phyloP scores from a whole-genome alignment of 2,797 vertebrate genomes.

The Phaenicophaeus curvirostris region DNA sequence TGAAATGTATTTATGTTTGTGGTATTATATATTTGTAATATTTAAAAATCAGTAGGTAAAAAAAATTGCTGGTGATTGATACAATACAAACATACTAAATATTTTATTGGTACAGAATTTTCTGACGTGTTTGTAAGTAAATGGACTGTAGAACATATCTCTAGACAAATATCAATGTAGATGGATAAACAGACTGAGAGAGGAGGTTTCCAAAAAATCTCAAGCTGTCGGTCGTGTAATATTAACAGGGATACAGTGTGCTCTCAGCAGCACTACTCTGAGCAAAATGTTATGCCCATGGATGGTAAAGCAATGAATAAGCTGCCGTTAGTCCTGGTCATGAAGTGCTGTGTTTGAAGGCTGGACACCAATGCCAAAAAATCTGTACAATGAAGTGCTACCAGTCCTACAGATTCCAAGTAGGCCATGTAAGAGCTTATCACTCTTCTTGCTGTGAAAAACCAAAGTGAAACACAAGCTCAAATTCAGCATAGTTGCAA shows the following conservation, averaged over 20 bases:
- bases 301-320: conserved; percentile 76
- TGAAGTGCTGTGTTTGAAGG: background rate
- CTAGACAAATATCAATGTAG: conserved; percentile 47
- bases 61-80: background rate
- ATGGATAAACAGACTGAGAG: conserved; percentile 40
- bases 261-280: conserved; percentile 43
- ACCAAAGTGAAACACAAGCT: background rate
- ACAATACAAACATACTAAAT: background rate
- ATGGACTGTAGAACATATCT: conserved; percentile 43
- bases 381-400: conserved; percentile 1
- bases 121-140: conserved; percentile 44
- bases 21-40: background rate
- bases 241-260: conserved; percentile 49
- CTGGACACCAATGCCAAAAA: background rate
- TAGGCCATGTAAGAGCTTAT: background rate
- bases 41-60: background rate
- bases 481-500: background rate
- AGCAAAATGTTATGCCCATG: conserved; percentile 73
- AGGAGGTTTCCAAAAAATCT: conserved; percentile 53
- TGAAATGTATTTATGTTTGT: background rate
- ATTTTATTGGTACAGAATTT: conserved; percentile 31
- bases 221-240: conserved; percentile 28
- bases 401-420: background rate
- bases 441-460: background rate
- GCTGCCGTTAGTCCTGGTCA: conserved; percentile 11